phyloP scores from a whole-genome alignment of 1,140 invertebrate species.

The Trichogramma pretiosum region DNA sequence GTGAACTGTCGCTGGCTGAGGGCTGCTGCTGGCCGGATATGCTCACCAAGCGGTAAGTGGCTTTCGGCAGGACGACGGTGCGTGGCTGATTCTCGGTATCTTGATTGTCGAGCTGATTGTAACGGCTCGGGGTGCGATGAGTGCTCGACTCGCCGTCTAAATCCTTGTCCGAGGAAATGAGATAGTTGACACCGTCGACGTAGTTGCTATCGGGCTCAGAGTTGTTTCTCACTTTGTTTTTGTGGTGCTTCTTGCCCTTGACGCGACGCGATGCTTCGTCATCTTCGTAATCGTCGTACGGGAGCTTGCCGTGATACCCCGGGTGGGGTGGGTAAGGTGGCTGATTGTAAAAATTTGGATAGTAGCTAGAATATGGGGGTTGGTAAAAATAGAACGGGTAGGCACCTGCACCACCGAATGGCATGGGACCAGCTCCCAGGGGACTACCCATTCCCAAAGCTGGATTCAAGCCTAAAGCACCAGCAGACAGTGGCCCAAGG shows the following conservation, averaged over 20 bases:
- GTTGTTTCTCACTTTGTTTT: slow-evolving; percentile 22
- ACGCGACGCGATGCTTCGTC: slow-evolving; percentile 9
- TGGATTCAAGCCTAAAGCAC: background rate
- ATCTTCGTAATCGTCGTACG: slow-evolving; percentile 20
- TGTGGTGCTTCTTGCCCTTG: slow-evolving; percentile 17
- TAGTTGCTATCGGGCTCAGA: slow-evolving; percentile 24
- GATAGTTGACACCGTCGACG: slow-evolving; percentile 33
- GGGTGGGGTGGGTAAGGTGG: slow-evolving; percentile 20
- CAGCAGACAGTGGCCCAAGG: background rate
- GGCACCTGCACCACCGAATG: slow-evolving; percentile 10
- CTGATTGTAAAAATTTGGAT: slow-evolving; percentile 32
- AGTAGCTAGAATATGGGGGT: slow-evolving; percentile 29
- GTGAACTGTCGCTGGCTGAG: slow-evolving; percentile 23
- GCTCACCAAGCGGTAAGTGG: slow-evolving; percentile 32
- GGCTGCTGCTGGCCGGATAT: slow-evolving; percentile 25
- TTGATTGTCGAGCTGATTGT: slow-evolving; percentile 29
- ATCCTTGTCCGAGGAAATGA: slow-evolving; percentile 31
- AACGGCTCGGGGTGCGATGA: slow-evolving; percentile 25
- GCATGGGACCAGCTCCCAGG: slow-evolving; percentile 1
- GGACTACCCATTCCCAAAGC: no score
- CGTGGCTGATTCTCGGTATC: slow-evolving; percentile 14
- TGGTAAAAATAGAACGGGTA: slow-evolving; percentile 35
- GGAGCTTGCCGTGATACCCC: slow-evolving; percentile 20
- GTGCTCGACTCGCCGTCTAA: slow-evolving; percentile 31
- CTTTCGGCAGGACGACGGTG: slow-evolving; percentile 21